Percentiles rank a stretch among this genome's conserved stretches.
Conservation (phyloP, 2,797 vertebrate species). For the Dicrostonyx torquatus region DNA sequence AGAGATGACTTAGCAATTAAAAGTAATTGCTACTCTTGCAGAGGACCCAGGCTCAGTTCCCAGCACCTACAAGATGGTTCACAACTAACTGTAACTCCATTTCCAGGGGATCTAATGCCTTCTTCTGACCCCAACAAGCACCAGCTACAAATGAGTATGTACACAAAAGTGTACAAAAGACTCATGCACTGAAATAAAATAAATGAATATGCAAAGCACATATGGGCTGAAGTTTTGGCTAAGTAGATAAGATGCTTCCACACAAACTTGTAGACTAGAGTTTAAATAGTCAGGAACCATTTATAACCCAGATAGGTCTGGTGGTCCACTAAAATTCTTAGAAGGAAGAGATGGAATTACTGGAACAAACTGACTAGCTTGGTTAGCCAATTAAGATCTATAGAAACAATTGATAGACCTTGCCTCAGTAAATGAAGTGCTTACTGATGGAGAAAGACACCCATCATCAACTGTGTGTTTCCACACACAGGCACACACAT, state of each 20-base stretch:
- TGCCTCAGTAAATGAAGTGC: not conserved
- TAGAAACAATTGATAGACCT: not conserved
- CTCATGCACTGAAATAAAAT: not conserved
- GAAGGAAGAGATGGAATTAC: not conserved
- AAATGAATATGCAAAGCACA: not conserved
- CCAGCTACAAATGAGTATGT: not conserved
- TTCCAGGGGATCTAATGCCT: not conserved
- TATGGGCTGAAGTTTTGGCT: not conserved
- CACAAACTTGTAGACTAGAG: not conserved
- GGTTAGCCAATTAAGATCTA: not conserved
- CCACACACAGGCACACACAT: not conserved
- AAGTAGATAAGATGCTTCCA: not conserved
- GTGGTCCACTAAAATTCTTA: not conserved
- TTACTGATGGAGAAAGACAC: not conserved
- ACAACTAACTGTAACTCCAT: not conserved
- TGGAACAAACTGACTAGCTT: not conserved
- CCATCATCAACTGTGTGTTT: not conserved
- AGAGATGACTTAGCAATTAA: not conserved
- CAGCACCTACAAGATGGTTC: not conserved
- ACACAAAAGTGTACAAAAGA: not conserved
- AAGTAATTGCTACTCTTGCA: not conserved
- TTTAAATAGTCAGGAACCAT: not conserved
- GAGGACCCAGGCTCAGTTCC: not conserved
- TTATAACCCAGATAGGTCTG: not conserved
- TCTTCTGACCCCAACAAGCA: not conserved